Evolutionary conservation across 1,140 invertebrate genomes (phyloP).

Genomic region (Meteorus sp.): DNA sequence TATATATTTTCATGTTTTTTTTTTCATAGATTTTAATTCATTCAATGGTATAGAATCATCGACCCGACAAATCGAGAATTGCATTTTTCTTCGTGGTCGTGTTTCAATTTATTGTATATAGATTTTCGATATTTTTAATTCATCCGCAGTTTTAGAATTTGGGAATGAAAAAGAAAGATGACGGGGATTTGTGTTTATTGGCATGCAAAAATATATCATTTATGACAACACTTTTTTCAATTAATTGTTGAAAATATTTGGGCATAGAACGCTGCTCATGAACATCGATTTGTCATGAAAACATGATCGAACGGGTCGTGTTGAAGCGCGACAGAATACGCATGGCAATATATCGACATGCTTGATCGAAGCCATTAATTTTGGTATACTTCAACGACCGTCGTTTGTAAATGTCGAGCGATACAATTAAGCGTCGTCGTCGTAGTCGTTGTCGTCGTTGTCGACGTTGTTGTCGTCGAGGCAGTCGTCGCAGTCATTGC

Average conservation of each 20-base stretch:
- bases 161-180: background rate
- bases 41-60: too few relatives aligned
- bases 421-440: conserved; percentile 24
- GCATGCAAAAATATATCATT: too few relatives aligned
- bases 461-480: background rate
- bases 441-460: conserved; percentile 14
- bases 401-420: conserved; percentile 25
- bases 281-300: conserved; percentile 15
- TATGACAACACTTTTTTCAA: background rate
- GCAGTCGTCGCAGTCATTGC: background rate
- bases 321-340: conserved; percentile 12
- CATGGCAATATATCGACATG: conserved; percentile 10
- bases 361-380: conserved; percentile 26
- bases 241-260: background rate
- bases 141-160: background rate
- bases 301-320: conserved; percentile 9
- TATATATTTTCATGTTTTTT: conserved; percentile 2
- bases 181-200: background rate
- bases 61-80: too few relatives aligned
- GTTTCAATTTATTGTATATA: background rate
- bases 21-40: background rate
- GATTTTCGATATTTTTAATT: background rate
- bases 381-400: conserved; percentile 14
- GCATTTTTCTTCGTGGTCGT: background rate
- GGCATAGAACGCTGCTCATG: background rate